Base-by-base conservation (phyloP, 2,888 invertebrate genomes). In the Lasioglossum morio region DNA sequence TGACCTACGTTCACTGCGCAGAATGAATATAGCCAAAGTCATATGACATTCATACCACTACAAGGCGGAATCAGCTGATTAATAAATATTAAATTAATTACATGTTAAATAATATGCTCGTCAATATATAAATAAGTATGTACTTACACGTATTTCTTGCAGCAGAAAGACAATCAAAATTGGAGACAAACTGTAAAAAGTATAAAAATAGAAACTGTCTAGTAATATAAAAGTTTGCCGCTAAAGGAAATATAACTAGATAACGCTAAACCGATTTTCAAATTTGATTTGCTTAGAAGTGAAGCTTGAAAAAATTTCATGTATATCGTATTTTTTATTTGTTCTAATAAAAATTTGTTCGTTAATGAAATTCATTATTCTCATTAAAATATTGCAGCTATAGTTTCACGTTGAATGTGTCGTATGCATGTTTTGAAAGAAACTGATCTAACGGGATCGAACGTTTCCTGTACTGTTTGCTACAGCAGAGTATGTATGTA, bases 401-500 rank as follows among this genome's bases (percentile, higher is more conserved):
- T 34, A 19, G 23, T 69, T 34, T 37, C 23, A 37, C 23, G 34
- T 34, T 34, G 8, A 66, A 66, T 34, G 30, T 37, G 23, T 63
- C 19, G 19, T 30, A 63, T 8, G 23, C 0, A 23, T 37, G 10
- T 69, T 74, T 60, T 66, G 14, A 72, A 76, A 73, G 77, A 27
- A 74, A 70, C 60, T 48, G 63, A 10, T 34, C 53, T 73, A 85
- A 85, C 66, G 79, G 63, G 66, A 87, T 82, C 57, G 74, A 70
- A 82, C 75, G 75, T 86, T 87, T 87, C 74, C 82, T 57, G 74
- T 70, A 86, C 79, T 86, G 82, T 30, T 46, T 86, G 27, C 48
- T 72, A 74, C 69, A 70, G 57, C 75, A 53, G 48, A 53, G 48
- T 53, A 53, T 53, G 48, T 53, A 53, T 53, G 74, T 73, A 79